Percentiles rank a stretch among this genome's conserved stretches.
Evolutionary conservation across 2,113 vertebrate species (phyloP).

Genomic region (Rutilus rutilus): DNA sequence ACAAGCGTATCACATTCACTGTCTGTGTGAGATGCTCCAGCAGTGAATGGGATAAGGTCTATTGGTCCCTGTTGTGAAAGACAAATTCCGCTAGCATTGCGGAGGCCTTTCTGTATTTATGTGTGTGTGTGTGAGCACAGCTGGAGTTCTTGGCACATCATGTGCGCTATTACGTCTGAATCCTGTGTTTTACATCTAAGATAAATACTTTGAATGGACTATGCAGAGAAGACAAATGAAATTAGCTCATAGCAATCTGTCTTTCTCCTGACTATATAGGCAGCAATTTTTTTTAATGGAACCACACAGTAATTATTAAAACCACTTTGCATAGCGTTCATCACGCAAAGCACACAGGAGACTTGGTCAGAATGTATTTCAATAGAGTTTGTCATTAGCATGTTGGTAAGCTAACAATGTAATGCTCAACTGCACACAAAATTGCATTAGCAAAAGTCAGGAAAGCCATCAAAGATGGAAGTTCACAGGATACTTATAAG

Average conservation of each 20-base stretch:
- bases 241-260: not conserved
- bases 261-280: not conserved
- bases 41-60: constrained; percentile 34
- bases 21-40: constrained; percentile 14
- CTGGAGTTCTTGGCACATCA: constrained; percentile 35
- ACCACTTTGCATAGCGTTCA: not conserved
- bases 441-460: not conserved
- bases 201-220: not conserved
- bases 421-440: not conserved
- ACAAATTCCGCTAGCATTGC: constrained; percentile 9
- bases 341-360: not conserved
- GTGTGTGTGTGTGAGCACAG: constrained; percentile 24
- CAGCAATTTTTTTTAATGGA: not conserved
- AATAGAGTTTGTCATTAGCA: not conserved
- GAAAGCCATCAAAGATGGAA: not conserved
- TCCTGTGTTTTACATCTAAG: constrained; percentile 14
- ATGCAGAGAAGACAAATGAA: not conserved
- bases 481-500: not conserved
- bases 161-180: constrained; percentile 50
- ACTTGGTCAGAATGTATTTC: not conserved
- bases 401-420: not conserved
- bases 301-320: not conserved
- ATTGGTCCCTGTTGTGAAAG: constrained; percentile 38
- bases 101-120: constrained; percentile 17
- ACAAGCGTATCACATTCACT: constrained; percentile 23